A percentile compares a stretch with the other conserved stretches of the same genome.
These are phyloP conservation scores for Arion vulgaris DNA, from an alignment of 1,140 invertebrate genomes.

Conservation along the genomic window DNA sequence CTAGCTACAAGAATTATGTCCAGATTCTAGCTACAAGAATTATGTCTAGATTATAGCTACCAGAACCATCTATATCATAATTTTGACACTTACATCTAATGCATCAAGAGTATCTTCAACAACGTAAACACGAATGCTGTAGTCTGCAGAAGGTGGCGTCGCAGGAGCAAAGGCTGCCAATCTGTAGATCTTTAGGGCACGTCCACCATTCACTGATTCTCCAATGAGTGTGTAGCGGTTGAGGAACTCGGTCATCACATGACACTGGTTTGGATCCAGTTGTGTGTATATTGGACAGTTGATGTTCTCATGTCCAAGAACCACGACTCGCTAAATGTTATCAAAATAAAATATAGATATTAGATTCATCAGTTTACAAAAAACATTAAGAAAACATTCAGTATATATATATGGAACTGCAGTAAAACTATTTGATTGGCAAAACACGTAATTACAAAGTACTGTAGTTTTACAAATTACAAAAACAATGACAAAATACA, in stretches of 20 bases:
- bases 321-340: constrained; percentile 82
- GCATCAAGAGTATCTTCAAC: constrained; percentile 93
- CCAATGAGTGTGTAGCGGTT: constrained; percentile 91
- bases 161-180: constrained; percentile 86
- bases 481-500: too few relatives aligned
- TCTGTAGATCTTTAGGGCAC: constrained; percentile 86
- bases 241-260: constrained; percentile 90
- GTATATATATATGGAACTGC: too few relatives aligned
- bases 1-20: too few relatives aligned
- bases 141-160: constrained; percentile 77
- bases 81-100: constrained; percentile 80
- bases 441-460: too few relatives aligned
- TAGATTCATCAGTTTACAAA: too few relatives aligned
- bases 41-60: too few relatives aligned
- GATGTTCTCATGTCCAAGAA: constrained; percentile 93
- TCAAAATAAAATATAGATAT: not conserved
- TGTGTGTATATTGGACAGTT: constrained; percentile 95
- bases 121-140: constrained; percentile 89
- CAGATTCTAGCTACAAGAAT: too few relatives aligned
- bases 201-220: constrained; percentile 78
- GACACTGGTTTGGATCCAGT: constrained; percentile 88
- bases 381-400: too few relatives aligned
- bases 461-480: too few relatives aligned
- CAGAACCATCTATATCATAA: too few relatives aligned
- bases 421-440: too few relatives aligned